Percentiles rank a stretch among this genome's conserved stretches.
Conservation (phyloP, 2,797 vertebrate genomes). For the Oryzias sinensis region DNA sequence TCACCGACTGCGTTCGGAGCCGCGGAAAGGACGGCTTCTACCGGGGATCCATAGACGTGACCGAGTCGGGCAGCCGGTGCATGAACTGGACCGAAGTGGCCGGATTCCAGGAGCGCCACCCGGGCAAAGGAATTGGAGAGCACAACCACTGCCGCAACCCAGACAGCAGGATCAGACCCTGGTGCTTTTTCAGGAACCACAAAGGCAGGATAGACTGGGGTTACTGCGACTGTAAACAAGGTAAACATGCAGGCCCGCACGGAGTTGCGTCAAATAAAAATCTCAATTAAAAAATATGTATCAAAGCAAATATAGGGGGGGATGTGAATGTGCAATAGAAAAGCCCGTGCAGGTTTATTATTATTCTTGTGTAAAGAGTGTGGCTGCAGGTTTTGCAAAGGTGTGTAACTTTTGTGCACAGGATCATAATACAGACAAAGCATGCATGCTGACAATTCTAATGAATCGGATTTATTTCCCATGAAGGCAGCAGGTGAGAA, state of each 20-base stretch:
- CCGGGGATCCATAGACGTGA: constrained; percentile 79
- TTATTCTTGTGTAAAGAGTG: no score
- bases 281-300: no score
- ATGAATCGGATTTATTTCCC: no score
- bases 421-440: no score
- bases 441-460: no score
- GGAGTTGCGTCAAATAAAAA: not conserved
- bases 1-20: constrained; percentile 72
- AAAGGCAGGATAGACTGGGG: constrained; percentile 83
- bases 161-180: constrained; percentile 81
- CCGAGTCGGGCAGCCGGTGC: constrained; percentile 80
- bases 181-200: constrained; percentile 82
- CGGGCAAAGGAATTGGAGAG: constrained; percentile 75
- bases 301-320: no score
- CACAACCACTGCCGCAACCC: constrained; percentile 86
- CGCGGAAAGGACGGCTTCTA: constrained; percentile 74
- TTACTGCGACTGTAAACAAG: constrained; percentile 86
- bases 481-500: no score
- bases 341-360: no score
- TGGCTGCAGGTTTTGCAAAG: no score
- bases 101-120: constrained; percentile 73
- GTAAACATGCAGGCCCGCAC: constrained; percentile 67
- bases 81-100: constrained; percentile 80
- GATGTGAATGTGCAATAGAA: no score
- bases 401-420: no score